Evolutionary conservation across 2,113 vertebrate species (phyloP).

Genomic region (Xiphophorus maculatus): DNA sequence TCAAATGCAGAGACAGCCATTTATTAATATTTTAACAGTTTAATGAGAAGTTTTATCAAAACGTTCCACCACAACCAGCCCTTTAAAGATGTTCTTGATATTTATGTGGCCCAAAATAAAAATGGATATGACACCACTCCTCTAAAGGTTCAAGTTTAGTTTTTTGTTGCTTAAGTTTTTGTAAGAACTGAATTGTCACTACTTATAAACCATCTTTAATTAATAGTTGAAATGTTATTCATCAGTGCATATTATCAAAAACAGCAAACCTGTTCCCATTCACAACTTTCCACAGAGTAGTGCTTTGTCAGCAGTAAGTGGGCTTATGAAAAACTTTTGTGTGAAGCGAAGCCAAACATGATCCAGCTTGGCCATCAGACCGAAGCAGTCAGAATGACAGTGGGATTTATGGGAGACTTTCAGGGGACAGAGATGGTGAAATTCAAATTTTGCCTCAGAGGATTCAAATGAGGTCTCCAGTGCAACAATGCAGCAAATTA

Average conservation of each 20-base stretch:
- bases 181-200: neutral
- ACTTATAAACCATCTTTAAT: neutral
- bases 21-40: too few species aligned
- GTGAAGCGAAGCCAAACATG: neutral
- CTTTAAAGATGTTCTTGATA: too few species aligned
- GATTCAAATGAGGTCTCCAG: neutral
- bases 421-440: too few species aligned
- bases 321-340: neutral
- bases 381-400: neutral
- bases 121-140: too few species aligned
- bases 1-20: too few species aligned
- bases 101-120: too few species aligned
- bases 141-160: neutral
- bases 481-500: neutral
- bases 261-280: neutral
- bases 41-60: too few species aligned
- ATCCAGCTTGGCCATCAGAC: neutral
- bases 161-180: neutral
- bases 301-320: neutral
- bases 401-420: neutral
- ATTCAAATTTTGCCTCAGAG: slow-evolving; percentile 2
- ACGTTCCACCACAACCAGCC: too few species aligned
- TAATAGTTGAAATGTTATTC: neutral
- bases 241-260: neutral
- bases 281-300: neutral